Conservation (phyloP, 2,888 invertebrate species). For the Myopa tessellatipennis region DNA sequence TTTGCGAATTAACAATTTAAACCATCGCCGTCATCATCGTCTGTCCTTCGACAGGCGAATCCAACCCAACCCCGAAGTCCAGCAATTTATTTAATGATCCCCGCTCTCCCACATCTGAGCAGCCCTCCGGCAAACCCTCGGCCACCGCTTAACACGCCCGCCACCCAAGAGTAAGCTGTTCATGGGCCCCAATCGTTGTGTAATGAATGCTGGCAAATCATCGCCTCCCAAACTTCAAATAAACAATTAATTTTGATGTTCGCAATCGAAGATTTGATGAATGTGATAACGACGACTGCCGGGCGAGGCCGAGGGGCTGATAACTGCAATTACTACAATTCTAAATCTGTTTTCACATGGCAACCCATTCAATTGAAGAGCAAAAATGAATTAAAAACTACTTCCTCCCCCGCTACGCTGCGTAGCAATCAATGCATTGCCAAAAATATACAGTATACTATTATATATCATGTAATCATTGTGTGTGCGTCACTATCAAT, state of each 20-base stretch:
- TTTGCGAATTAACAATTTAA: constrained; percentile 19
- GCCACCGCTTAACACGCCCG: no score
- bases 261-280: constrained; percentile 15
- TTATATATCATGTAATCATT: not conserved
- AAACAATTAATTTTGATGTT: constrained; percentile 27
- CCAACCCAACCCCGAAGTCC: no score
- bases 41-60: no score
- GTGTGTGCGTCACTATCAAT: not conserved
- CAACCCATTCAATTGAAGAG: no score
- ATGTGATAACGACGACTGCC: not conserved
- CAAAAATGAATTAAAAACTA: no score
- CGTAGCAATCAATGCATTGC: no score
- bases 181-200: no score
- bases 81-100: constrained; percentile 9
- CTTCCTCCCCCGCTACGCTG: no score
- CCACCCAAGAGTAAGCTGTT: no score
- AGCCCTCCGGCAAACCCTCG: not conserved
- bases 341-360: no score
- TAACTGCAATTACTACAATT: no score
- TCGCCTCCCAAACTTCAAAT: constrained; percentile 6
- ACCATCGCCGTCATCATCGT: not conserved
- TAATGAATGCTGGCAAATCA: constrained; percentile 21
- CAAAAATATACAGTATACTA: no score
- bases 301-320: not conserved
- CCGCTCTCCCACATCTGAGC: not conserved